Conservation (phyloP, 37 sponge, comb jelly and placozoan species). For the Petrosia ficiformis region DNA sequence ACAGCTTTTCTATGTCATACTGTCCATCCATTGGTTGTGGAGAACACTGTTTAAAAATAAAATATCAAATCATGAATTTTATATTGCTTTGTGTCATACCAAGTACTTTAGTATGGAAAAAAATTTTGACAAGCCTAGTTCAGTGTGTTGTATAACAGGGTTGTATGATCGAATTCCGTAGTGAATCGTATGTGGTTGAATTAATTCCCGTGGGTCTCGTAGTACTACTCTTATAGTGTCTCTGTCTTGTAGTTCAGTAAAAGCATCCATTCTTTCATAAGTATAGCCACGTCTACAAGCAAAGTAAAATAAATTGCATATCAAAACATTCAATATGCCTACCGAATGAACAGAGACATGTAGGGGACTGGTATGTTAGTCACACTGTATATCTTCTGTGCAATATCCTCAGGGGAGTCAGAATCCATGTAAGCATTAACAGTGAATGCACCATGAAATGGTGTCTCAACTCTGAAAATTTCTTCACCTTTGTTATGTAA, state of each 20-base stretch:
- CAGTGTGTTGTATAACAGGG: neutral
- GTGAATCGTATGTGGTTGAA: neutral
- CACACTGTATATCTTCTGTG: conserved; percentile 1
- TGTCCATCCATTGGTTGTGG: neutral
- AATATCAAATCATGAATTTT: neutral
- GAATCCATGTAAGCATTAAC: neutral
- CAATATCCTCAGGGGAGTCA: neutral
- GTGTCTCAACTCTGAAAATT: neutral
- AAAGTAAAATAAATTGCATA: neutral
- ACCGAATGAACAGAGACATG: neutral
- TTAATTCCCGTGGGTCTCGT: neutral
- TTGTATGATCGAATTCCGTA: neutral
- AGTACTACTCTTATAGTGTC: neutral
- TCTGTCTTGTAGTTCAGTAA: neutral
- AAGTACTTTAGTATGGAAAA: conserved; percentile 3
- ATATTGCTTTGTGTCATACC: neutral
- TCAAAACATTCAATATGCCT: neutral
- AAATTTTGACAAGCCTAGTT: conserved; percentile 3
- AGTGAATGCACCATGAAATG: neutral
- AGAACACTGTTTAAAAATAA: neutral
- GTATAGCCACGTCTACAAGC: neutral
- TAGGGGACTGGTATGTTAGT: conserved; percentile 7
- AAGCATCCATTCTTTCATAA: neutral
- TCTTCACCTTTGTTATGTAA: neutral
- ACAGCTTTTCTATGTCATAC: neutral